Conservation (phyloP, 2,888 invertebrate genomes). For the Drosophila hawaiiensis region DNA sequence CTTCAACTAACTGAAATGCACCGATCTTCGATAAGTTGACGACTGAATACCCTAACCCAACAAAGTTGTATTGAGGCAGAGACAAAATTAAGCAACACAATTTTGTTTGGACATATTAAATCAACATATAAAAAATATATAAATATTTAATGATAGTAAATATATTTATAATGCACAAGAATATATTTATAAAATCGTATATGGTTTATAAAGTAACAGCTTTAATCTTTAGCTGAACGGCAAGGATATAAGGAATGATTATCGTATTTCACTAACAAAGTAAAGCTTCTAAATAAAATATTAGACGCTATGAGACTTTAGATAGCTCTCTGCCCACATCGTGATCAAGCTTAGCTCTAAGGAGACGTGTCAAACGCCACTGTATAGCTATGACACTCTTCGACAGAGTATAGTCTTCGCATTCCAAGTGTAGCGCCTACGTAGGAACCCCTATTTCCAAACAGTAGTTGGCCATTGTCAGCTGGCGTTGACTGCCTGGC, state of each 20-base stretch:
- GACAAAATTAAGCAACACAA: background rate
- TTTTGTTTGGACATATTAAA: background rate
- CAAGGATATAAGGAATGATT: background rate
- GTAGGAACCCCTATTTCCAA: slow-evolving; percentile 32
- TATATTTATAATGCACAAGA: background rate
- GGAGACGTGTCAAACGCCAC: background rate
- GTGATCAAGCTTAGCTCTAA: background rate
- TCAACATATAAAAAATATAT: background rate
- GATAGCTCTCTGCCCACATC: background rate
- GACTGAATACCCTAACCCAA: slow-evolving; percentile 18
- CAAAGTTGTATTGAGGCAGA: background rate
- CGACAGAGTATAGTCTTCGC: background rate
- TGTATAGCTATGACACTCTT: background rate
- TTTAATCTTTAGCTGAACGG: background rate
- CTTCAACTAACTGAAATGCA: slow-evolving; percentile 5
- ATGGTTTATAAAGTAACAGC: background rate
- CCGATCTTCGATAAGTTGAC: background rate
- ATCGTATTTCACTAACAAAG: background rate
- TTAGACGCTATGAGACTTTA: no score
- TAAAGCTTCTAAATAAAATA: background rate
- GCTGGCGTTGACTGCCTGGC: slow-evolving; percentile 52
- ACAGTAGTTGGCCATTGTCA: slow-evolving; percentile 74
- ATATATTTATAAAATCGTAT: background rate
- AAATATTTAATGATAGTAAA: background rate
- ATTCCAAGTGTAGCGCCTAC: slow-evolving; percentile 19